Base-by-base conservation (phyloP, 2,797 vertebrate species). In the Sciaenops ocellatus region DNA sequence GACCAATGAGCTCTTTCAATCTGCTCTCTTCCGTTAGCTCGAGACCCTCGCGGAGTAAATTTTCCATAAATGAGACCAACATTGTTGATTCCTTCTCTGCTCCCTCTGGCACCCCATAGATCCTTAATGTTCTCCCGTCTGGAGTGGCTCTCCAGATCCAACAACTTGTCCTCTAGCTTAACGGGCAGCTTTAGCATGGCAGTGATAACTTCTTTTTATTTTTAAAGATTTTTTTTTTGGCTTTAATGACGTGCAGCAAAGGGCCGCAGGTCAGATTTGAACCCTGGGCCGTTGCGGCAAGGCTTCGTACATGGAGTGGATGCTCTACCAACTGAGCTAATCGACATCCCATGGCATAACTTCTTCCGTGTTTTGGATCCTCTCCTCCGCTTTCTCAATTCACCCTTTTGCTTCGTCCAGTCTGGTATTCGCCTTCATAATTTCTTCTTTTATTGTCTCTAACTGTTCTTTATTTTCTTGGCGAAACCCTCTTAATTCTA, bases 111-210 rank as follows among this genome's bases (percentile, higher is more conserved):
- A 85, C 55, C 11, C 64, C 42, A 4, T 76, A 68, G 0, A 85
- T 77, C 5, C 69, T 59, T 20, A 80, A 80, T 17, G 9, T 83
- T 83, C 5, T 83, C 63, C 1, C 24, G 30, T 41, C 76, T 69
- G 10, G 64, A 63, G 4, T 18, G 11, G 6, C 73, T 64, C 15
- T 82, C 65, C 41, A 42, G 15, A 2, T 87, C 65, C 15, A 42
- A 16, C 8, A 83, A 7, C 47, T 73, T 82, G 30, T 63, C 82
- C 6, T 75, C 64, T 3, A 70, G 5, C 18, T 57, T 52, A 3
- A 2, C 7, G 7, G 74, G 63, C 20, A 69, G 59, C 15, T 83
- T 60, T 50, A 79, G 30, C 42, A 82, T 64, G 9, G 50, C 61
- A 1, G 20, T 57, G 11, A 72, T 7, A 3, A 72, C 34, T 2